Evolutionary conservation across 2,888 invertebrate species (phyloP).

Genomic region (Disparrhopalites patrizii): DNA sequence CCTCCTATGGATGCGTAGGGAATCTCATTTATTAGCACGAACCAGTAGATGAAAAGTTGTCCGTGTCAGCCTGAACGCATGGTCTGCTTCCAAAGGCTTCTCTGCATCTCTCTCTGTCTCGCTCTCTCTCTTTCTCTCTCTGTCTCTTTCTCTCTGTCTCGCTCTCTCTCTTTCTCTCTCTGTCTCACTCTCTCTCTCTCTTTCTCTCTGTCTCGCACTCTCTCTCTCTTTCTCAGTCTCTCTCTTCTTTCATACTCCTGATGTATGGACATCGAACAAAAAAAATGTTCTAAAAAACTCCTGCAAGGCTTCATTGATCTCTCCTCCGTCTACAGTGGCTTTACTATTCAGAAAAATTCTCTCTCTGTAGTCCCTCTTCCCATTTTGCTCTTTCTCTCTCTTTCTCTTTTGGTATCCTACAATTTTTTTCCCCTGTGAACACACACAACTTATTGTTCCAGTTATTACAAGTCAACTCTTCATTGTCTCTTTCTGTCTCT

Average conservation of each 20-base stretch:
- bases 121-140: not conserved
- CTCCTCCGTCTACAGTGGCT: not conserved
- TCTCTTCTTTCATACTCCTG: not conserved
- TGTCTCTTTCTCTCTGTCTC: not conserved
- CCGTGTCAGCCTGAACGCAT: not conserved
- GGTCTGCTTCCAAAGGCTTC: not conserved
- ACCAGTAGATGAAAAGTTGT: too few relatives aligned
- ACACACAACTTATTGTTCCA: not conserved
- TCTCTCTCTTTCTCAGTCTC: not conserved
- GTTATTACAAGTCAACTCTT: not conserved
- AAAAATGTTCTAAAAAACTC: not conserved
- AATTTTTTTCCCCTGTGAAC: not conserved
- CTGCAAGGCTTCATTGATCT: constrained; percentile 10
- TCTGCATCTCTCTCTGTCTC: not conserved
- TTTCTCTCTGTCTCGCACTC: too few relatives aligned
- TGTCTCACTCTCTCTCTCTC: not conserved
- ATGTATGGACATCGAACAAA: not conserved
- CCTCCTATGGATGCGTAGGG: too few relatives aligned
- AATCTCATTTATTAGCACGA: constrained; percentile 1
- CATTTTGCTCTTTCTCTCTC: too few relatives aligned
- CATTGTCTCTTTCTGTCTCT: too few relatives aligned
- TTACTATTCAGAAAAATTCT: too few relatives aligned
- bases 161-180: not conserved
- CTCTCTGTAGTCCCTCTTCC: too few relatives aligned
- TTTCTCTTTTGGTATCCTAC: too few relatives aligned